Conservation (phyloP, 2,888 invertebrate genomes). For the Andrena bucephala region DNA sequence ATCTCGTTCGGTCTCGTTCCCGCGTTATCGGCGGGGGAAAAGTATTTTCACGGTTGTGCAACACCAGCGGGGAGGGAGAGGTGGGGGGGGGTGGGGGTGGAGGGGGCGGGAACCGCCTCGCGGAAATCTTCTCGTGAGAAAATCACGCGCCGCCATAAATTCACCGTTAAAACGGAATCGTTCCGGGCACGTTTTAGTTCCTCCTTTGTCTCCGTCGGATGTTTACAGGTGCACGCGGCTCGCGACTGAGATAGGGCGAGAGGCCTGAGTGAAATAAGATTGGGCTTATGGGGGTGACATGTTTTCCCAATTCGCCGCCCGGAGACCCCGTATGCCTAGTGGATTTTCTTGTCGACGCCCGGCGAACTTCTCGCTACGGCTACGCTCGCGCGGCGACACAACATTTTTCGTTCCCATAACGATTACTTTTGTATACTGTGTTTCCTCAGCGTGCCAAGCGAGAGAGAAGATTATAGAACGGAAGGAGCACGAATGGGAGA, state of each 20-base stretch:
- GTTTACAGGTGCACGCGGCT: slow-evolving; percentile 62
- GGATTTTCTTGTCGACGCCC: slow-evolving; percentile 51
- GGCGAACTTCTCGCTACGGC: slow-evolving; percentile 22
- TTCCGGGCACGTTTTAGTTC: slow-evolving; percentile 66
- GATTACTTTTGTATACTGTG: background rate
- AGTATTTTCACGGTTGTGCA: slow-evolving; percentile 73
- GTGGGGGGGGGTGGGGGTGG: background rate
- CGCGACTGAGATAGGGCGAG: slow-evolving; percentile 56
- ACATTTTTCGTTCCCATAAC: background rate
- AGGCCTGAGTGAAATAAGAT: slow-evolving; percentile 63
- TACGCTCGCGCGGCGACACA: background rate
- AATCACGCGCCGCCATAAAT: slow-evolving; percentile 73
- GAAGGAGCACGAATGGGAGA: background rate
- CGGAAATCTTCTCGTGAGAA: slow-evolving; percentile 68
- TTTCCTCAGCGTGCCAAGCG: background rate
- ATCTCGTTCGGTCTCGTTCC: slow-evolving; percentile 74
- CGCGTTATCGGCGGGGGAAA: slow-evolving; percentile 73
- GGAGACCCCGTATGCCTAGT: slow-evolving; percentile 29
- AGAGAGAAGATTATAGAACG: background rate
- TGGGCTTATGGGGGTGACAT: slow-evolving; percentile 69
- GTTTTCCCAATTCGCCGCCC: slow-evolving; percentile 56
- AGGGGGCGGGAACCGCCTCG: slow-evolving; percentile 40
- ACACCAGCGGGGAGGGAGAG: slow-evolving; percentile 46
- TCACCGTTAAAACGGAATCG: slow-evolving; percentile 71
- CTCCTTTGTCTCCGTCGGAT: slow-evolving; percentile 70